These are phyloP conservation scores for Standfussiana lucernea DNA, from an alignment of 2,888 invertebrate genomes.

Conservation along the genomic window DNA sequence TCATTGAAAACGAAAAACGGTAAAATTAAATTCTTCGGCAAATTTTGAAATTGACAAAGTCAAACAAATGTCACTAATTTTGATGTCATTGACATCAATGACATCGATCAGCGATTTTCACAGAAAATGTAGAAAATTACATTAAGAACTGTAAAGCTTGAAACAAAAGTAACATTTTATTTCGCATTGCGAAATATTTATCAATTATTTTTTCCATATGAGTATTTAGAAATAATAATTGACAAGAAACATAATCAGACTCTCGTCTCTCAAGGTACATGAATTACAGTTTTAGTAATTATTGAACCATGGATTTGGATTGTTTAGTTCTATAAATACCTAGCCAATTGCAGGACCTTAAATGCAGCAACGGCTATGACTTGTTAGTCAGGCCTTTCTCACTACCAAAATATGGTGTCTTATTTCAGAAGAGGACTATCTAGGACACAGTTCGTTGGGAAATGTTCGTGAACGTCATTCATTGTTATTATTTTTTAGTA, in stretches of 20 bases:
- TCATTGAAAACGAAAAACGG: slow-evolving; percentile 49
- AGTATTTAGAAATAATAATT: no score
- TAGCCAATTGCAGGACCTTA: background rate
- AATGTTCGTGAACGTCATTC: background rate
- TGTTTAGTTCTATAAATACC: background rate
- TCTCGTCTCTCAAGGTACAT: background rate
- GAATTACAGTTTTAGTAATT: background rate
- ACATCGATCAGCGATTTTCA: background rate
- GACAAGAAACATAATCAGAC: background rate
- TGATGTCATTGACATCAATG: slow-evolving; percentile 17
- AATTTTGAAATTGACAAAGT: slow-evolving; percentile 61
- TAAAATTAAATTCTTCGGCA: slow-evolving; percentile 43
- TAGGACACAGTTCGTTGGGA: no score
- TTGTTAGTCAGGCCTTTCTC: background rate
- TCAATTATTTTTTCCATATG: no score
- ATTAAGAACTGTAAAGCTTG: background rate
- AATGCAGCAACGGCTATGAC: background rate
- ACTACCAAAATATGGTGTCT: background rate
- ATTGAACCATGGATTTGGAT: background rate
- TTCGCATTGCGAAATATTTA: background rate
- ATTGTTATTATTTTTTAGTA: no score
- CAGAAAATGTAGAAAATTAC: slow-evolving; percentile 6
- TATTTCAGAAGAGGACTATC: no score
- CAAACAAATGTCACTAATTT: slow-evolving; percentile 40
- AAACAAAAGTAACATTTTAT: background rate